Percentiles rank a stretch among this genome's conserved stretches.
These are phyloP conservation scores for Brachionus paranguensis DNA, from an alignment of 1,140 invertebrate species.

Conservation along the genomic window DNA sequence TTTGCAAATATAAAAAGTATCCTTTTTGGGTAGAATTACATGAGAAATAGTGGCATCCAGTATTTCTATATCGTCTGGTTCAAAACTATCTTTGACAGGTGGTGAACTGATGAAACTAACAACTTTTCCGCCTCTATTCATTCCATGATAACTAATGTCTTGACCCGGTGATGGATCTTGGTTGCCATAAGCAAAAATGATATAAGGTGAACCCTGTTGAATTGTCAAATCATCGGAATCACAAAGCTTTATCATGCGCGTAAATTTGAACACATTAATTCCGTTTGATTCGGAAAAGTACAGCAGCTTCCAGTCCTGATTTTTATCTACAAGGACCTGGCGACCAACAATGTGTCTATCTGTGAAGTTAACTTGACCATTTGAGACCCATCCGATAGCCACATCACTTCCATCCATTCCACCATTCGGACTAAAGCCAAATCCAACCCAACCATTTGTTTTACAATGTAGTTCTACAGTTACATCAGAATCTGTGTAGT, in stretches of 20 bases:
- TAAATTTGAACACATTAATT: conserved; percentile 39
- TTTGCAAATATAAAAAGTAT: conserved; percentile 25
- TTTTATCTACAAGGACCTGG: conserved; percentile 16
- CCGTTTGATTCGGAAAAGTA: conserved; percentile 36
- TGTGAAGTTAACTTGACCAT: conserved; percentile 19
- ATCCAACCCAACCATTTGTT: conserved; percentile 71
- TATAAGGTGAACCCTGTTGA: conserved; percentile 15
- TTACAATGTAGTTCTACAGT: conserved; percentile 42
- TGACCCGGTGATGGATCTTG: neutral
- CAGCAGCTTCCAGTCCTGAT: conserved; percentile 27
- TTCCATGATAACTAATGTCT: conserved; percentile 35
- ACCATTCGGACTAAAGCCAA: conserved; percentile 71
- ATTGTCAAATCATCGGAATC: conserved; percentile 26
- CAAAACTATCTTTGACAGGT: neutral
- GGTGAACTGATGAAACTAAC: neutral
- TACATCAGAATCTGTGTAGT: neutral
- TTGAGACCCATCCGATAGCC: conserved; percentile 72
- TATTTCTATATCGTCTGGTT: neutral
- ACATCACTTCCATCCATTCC: conserved; percentile 74
- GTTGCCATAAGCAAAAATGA: conserved; percentile 36
- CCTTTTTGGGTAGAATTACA: neutral
- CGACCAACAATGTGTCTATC: conserved; percentile 32
- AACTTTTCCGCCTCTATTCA: neutral
- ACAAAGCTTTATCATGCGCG: conserved; percentile 13
- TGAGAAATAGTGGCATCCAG: neutral